Conservation (phyloP, 2,797 vertebrate genomes). For the Gorsachius magnificus region DNA sequence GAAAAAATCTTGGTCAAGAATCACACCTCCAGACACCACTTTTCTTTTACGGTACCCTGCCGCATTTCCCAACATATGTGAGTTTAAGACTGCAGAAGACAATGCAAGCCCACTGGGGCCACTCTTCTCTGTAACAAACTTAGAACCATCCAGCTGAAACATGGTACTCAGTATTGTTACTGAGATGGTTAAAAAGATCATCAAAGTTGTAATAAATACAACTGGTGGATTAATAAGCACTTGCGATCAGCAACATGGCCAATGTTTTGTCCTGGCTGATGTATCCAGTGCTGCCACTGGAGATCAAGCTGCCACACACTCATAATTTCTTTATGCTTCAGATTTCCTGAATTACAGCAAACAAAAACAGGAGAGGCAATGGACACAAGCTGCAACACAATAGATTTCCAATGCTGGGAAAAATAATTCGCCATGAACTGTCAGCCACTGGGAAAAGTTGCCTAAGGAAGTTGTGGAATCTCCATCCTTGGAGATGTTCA, state of each 20-base stretch:
- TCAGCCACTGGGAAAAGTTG: neutral
- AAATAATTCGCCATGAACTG: neutral
- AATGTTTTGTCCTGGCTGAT: neutral
- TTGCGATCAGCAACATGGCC: neutral
- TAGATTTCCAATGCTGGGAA: neutral
- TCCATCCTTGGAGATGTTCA: neutral
- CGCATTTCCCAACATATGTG: neutral
- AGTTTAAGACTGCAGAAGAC: neutral
- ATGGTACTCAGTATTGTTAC: neutral
- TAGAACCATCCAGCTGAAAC: neutral
- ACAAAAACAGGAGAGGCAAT: neutral
- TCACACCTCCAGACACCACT: neutral
- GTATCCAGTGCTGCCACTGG: neutral
- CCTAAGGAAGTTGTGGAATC: neutral
- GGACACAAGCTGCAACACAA: neutral
- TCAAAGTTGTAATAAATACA: neutral
- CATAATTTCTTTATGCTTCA: neutral
- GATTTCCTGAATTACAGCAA: neutral
- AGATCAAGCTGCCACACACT: neutral
- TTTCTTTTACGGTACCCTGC: neutral
- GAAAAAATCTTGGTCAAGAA: neutral
- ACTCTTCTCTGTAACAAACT: neutral
- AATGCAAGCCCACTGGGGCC: neutral
- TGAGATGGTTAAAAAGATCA: neutral
- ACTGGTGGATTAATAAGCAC: neutral